Evolutionary conservation across 2,888 invertebrate genomes (phyloP).

Genomic region (Ophion ellenae): DNA sequence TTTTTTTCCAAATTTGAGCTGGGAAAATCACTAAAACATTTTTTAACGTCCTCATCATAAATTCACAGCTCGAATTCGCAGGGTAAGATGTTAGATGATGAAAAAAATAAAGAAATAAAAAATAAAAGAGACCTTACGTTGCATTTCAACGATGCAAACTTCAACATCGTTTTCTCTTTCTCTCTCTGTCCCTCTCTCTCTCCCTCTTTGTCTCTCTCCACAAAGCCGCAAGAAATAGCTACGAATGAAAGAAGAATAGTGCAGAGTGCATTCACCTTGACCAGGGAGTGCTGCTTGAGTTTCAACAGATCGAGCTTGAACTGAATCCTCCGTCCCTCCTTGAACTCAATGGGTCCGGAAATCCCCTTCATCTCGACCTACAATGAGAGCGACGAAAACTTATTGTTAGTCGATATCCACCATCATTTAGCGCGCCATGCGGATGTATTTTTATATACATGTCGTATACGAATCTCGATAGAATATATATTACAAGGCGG

Average conservation of each 20-base stretch:
- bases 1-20: too few species aligned
- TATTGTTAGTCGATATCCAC: conserved; percentile 52
- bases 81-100: too few species aligned
- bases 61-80: too few species aligned
- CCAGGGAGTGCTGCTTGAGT: conserved; percentile 89
- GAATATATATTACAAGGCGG: conserved; percentile 47
- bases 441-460: conserved; percentile 7
- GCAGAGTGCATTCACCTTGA: conserved; percentile 84
- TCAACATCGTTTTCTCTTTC: too few species aligned
- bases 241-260: not conserved
- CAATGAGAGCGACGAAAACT: conserved; percentile 66
- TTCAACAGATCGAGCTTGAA: conserved; percentile 91
- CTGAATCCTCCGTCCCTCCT: conserved; percentile 90
- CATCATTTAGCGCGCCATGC: conserved; percentile 6
- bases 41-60: too few species aligned
- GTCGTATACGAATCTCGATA: conserved; percentile 2
- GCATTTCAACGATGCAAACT: too few species aligned
- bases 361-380: conserved; percentile 92
- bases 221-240: not conserved
- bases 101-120: too few species aligned
- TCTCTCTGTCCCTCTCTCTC: not conserved
- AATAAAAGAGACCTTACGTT: too few species aligned
- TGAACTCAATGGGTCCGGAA: conserved; percentile 92
- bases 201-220: not conserved
- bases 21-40: too few species aligned